A percentile compares a stretch with the other conserved stretches of the same genome.
Conservation (phyloP, 2,113 vertebrate genomes). For the Petroica traversi region DNA sequence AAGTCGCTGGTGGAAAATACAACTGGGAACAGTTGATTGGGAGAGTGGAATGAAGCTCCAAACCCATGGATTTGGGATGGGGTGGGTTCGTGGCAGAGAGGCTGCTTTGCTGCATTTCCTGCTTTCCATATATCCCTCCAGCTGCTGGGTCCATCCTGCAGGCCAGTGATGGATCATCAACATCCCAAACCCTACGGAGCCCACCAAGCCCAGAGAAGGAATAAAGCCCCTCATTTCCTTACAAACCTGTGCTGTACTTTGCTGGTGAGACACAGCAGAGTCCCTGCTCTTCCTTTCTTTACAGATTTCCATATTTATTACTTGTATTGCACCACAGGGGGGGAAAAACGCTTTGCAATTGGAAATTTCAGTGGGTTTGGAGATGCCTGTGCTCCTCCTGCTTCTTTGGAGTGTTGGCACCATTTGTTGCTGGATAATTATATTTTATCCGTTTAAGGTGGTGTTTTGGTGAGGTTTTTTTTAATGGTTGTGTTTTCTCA, state of each 20-base stretch:
- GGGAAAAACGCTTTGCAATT: neutral
- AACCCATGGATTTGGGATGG: no score
- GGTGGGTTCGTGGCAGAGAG: neutral
- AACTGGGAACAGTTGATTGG: neutral
- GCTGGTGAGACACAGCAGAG: neutral
- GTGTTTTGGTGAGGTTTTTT: neutral
- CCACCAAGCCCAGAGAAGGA: neutral
- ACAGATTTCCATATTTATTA: constrained; percentile 76
- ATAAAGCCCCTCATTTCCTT: constrained; percentile 28
- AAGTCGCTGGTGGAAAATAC: neutral
- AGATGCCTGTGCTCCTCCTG: neutral
- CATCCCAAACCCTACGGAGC: neutral
- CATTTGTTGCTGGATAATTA: neutral
- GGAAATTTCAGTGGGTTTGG: constrained; percentile 20
- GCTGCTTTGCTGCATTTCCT: neutral
- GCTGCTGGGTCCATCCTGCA: rapidly evolving
- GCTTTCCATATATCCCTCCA: neutral
- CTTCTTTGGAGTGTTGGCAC: neutral
- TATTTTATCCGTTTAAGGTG: neutral
- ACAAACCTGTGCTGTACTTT: neutral
- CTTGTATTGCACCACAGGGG: neutral
- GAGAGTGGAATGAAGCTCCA: neutral
- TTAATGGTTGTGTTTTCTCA: neutral
- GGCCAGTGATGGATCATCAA: neutral
- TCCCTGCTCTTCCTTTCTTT: constrained; percentile 28